Conservation (phyloP, 2,113 vertebrate genomes). For the Uropsilus gracilis region DNA sequence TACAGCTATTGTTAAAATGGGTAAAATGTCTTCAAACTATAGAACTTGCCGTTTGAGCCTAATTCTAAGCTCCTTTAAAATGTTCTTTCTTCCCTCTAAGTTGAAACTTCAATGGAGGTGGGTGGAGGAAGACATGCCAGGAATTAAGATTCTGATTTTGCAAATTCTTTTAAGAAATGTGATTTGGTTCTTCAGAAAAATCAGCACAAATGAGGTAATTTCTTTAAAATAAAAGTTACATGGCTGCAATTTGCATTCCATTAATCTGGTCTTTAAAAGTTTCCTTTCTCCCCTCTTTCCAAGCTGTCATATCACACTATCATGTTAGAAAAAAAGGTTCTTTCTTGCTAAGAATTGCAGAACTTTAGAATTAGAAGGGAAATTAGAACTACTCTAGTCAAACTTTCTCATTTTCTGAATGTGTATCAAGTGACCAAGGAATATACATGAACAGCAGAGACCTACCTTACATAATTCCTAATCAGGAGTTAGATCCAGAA, state of each 20-base stretch:
- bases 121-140: conserved; percentile 71
- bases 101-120: conserved; percentile 76
- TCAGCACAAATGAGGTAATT: conserved; percentile 63
- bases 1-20: conserved; percentile 75
- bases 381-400: conserved; percentile 14
- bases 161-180: conserved; percentile 69
- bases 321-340: conserved; percentile 57
- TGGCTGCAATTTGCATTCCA: conserved; percentile 72
- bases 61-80: conserved; percentile 70
- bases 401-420: conserved; percentile 5
- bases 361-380: conserved; percentile 53
- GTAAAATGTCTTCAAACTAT: conserved; percentile 70
- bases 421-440: neutral
- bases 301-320: conserved; percentile 63
- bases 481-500: neutral
- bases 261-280: conserved; percentile 69
- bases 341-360: conserved; percentile 42
- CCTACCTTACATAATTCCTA: neutral
- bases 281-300: conserved; percentile 17
- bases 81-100: conserved; percentile 56
- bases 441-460: neutral
- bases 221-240: conserved; percentile 75
- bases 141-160: conserved; percentile 73
- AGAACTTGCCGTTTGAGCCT: conserved; percentile 68
- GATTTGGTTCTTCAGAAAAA: conserved; percentile 68